Evolutionary conservation across 2,113 vertebrate species (phyloP), one percentile per base, ranked within the genome.

Genomic region (Spilogale gracilis): DNA sequence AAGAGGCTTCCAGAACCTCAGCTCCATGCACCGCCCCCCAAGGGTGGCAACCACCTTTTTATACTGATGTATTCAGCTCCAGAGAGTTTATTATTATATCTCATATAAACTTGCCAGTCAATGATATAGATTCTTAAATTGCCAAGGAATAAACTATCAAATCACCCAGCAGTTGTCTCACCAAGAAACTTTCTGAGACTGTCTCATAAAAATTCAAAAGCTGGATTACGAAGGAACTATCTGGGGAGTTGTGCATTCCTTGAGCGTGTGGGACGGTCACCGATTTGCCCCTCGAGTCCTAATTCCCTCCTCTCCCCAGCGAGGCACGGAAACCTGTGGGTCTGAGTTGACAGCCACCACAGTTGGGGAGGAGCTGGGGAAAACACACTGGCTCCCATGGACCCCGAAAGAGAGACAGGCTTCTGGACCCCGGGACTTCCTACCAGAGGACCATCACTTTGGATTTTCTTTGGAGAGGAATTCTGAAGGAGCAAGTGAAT

Each of bases 121-220:
- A 84, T 87, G 97, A 94, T 91, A 94, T 89, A 85, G 95, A 96
- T 94, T 95, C 92, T 97, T 83, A 97, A 79, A 97, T 96, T 96
- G 87, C 92, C 87, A 85, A 86, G 84, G 63, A 86, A 96, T 93
- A 89, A 98, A 92, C 92, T 85, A 63, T 96, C 83, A 94, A 96
- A 79, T 94, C 94, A 96, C 95, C 89, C 84, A 96, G 79, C 58
- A 93, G 87, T 96, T 98, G 97, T 97, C 97, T 97, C 96, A 76
- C 96, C 67, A 18, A 97, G 96, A 89, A 78, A 76, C 89, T 88
- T 94, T 94, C 80, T 45, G 78, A 92, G 87, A 90, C 52, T 27
- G 43, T 86, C 30, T 91, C 94, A 85, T 96, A 86, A 97, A 97
- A 97, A 97, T 94, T 92, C 88, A 94, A 95, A 95, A 97, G 65